Base-by-base conservation (phyloP, 1,140 invertebrate genomes). In the Brachionus rubens region DNA sequence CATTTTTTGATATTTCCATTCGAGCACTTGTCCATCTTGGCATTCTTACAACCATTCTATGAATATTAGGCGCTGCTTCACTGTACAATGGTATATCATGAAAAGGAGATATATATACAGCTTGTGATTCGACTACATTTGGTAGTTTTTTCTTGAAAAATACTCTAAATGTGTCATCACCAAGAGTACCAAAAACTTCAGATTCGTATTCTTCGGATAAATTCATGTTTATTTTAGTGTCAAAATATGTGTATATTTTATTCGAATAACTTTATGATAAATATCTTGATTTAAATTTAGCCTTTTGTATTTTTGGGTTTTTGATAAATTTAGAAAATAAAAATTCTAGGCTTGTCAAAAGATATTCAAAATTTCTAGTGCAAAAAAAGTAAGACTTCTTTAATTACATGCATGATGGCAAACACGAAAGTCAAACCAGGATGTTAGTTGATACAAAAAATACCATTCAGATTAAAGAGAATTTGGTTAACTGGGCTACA, bases 21-120 rank as follows among this genome's bases (percentile, higher is more conserved):
- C 99, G 99, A 70, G 94, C 94, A 87, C 98, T 98, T 65, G 91
- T 93, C 96, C 96, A 99, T 83, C 97, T 87, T 77, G 97, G 96
- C 79, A 99, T 91, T 86, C 99, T 96, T 9, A 99, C 96, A 78
- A 99, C 89, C 96, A 99, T 99, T 84, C 99, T 95, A 79, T 81
- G 80, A 19, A 80, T 76, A 24, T 79, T 82, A 1, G 80, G 79
- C 59, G 88, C 87, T 85, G 96, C 89, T 48, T 91, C 89, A 41
- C 68, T 72, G 9, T 50, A 72, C 47, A 99, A 84, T 14, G 96
- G 96, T 87, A 99, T 98, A 87, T 99, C 96, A 87, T 99, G 97
- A 84, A 98, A 90, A 9, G 96, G 95, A n/a, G 95, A 98, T 80
- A 99, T 90, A 41, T 26, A 65, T 5, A 65, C 59, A 7, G 40